phyloP scores from a whole-genome alignment of 2,113 vertebrate genomes.

The Dunckerocampus dactyliophorus region DNA sequence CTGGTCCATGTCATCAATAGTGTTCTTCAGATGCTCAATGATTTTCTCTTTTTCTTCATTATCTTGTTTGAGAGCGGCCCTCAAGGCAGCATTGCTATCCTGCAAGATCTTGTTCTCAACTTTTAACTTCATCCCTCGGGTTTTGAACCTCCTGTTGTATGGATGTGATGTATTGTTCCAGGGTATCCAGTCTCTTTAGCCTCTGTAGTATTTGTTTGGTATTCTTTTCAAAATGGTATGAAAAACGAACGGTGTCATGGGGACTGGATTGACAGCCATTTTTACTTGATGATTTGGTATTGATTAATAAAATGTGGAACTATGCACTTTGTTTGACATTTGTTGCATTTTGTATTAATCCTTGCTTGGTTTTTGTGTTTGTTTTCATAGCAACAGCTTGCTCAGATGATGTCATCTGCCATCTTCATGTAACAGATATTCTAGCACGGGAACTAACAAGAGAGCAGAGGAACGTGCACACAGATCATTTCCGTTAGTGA shows the following conservation, averaged over 20 bases:
- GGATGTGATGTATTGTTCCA: too few species aligned
- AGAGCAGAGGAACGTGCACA: conserved; percentile 44
- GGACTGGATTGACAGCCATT: conserved; percentile 1
- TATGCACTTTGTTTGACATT: neutral
- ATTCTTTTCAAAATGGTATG: neutral
- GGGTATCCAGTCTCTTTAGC: too few species aligned
- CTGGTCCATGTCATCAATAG: too few species aligned
- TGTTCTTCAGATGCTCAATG: too few species aligned
- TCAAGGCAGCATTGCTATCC: too few species aligned
- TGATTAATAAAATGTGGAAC: conserved; percentile 2
- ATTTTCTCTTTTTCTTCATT: too few species aligned
- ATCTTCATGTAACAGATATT: neutral
- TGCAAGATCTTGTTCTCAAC: too few species aligned
- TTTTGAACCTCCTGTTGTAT: too few species aligned
- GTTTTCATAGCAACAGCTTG: neutral
- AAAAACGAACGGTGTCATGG: neutral
- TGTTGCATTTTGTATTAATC: neutral
- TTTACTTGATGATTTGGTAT: neutral
- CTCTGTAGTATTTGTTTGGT: too few species aligned
- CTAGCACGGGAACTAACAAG: conserved; percentile 34
- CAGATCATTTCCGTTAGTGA: conserved; percentile 58
- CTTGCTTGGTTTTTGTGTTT: neutral
- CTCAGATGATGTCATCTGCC: neutral
- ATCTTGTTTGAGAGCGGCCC: too few species aligned
- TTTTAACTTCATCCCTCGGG: too few species aligned